A percentile compares a stretch with the other conserved stretches of the same genome.
Evolutionary conservation across 2,888 invertebrate genomes (phyloP).

Genomic region (Microlaimidae sp.): DNA sequence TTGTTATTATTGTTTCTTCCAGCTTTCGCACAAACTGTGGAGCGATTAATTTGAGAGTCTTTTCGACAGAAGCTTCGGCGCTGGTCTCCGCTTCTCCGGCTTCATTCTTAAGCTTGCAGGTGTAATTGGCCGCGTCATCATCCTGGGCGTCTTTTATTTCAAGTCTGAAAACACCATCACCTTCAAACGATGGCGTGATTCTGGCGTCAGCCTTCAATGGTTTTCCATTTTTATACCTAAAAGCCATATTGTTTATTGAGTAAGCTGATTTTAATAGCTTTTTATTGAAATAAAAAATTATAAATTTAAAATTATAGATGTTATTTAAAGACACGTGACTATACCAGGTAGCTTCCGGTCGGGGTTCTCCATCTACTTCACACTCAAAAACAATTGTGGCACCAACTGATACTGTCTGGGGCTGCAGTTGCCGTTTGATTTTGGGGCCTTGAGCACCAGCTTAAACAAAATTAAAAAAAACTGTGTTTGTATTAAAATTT

Average conservation of each 20-base stretch:
- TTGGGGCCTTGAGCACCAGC: background rate
- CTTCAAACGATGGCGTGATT: background rate
- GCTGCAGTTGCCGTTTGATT: background rate
- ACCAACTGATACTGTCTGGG: slow-evolving; percentile 40
- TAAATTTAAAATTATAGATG: no score
- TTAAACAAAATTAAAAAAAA: no score
- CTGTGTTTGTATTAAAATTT: no score
- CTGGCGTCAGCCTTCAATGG: background rate
- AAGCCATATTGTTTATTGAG: no score
- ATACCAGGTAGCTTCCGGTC: slow-evolving; percentile 12
- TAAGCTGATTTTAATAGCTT: no score
- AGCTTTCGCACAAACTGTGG: slow-evolving; percentile 2
- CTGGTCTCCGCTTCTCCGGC: slow-evolving; percentile 17
- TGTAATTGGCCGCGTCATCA: background rate
- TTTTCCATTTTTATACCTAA: background rate
- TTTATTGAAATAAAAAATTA: no score
- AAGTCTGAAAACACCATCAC: slow-evolving; percentile 5
- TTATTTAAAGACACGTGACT: no score
- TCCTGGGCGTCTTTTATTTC: background rate
- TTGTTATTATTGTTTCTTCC: slow-evolving; percentile 1
- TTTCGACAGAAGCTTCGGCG: slow-evolving; percentile 18
- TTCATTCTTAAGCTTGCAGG: background rate
- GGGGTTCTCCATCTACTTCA: slow-evolving; percentile 18
- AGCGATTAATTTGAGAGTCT: background rate
- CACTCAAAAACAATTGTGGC: slow-evolving; percentile 52